These are phyloP conservation scores for Diacarnus erythraeanus DNA, from an alignment of 37 sponge, comb jelly and placozoan species.

Conservation along the genomic window DNA sequence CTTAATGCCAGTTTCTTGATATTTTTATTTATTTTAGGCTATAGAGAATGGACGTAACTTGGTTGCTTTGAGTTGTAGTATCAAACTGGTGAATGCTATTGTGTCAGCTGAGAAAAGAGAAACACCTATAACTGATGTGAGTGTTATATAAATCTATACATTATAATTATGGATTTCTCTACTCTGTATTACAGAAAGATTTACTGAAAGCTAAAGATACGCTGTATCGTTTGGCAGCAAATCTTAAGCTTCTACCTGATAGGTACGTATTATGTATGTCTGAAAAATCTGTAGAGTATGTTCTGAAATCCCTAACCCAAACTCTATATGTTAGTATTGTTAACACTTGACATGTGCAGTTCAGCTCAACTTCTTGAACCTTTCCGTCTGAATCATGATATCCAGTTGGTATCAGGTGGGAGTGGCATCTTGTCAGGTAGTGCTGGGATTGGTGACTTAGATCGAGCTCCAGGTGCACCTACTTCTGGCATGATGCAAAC, in stretches of 20 bases:
- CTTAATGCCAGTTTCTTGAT: background rate
- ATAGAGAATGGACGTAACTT: constrained; percentile 82
- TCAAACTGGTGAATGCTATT: constrained; percentile 82
- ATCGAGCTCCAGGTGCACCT: constrained; percentile 48
- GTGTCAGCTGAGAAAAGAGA: constrained; percentile 83
- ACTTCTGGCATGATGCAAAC: constrained; percentile 17
- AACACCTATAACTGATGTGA: constrained; percentile 83
- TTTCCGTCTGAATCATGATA: constrained; percentile 62
- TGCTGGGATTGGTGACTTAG: constrained; percentile 34
- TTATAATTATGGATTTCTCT: background rate
- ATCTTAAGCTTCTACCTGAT: constrained; percentile 77
- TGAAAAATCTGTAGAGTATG: background rate
- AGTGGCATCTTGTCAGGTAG: constrained; percentile 4
- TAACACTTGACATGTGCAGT: constrained; percentile 17
- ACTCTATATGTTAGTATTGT: background rate
- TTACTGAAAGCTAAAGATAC: constrained; percentile 81
- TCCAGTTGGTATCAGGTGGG: constrained; percentile 28
- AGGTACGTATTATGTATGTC: constrained; percentile 27
- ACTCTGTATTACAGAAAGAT: constrained; percentile 49
- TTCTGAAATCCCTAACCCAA: background rate
- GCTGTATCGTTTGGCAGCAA: constrained; percentile 63
- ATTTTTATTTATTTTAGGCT: constrained; percentile 33
- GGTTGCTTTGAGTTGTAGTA: constrained; percentile 81
- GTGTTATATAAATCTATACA: background rate
- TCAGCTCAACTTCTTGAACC: constrained; percentile 81